Evolutionary conservation across 1,140 invertebrate genomes (phyloP), one percentile per base, ranked within the genome.

Genomic region (Liolophura sinensis): DNA sequence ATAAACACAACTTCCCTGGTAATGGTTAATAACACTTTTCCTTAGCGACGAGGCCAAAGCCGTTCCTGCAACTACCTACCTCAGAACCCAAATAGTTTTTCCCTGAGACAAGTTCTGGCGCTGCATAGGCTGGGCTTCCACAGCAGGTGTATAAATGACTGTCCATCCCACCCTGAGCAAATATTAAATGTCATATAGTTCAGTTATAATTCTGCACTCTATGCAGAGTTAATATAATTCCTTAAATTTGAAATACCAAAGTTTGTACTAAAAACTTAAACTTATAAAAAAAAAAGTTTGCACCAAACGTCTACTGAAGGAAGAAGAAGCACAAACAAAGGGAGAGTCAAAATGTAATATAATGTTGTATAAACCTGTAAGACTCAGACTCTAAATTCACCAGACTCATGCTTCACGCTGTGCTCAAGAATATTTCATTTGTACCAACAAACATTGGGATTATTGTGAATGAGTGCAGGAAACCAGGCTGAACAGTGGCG

Each of bases 101-200:
- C 51, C 91, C 88, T 57, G 78, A 80, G 50, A 90, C 86, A 6
- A 90, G 73, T 75, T 90, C 89, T 7, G 89, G 89, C 47, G 92
- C 88, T 61, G 88, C 92, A 85, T 93, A 94, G 0, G 91, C 91
- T 16, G 91, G 91, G 65, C 91, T 92, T 9, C 92, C 92, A 85
- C 92, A 94, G 65, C 91, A 92, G 27, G 92, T 94, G 47, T 89
- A 88, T 51, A 94, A 82, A 69, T 87, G 86, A 50, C 86, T 82
- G 52, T 89, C 85, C 85, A 92, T 88, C 22, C 90, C 91, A 73
- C 89, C 90, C 74, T 83, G 67, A n/a, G 66, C 68, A 48, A 15
- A 54, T 60, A 64, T 48, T n/a, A n/a, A n/a, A 40, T 3, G 31
- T 40, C 31, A 40, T 40, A 52, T 58, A 54, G 12, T 4, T 54